Evolutionary conservation across 2,113 vertebrate genomes (phyloP).

Genomic region (Eidolon helvum): DNA sequence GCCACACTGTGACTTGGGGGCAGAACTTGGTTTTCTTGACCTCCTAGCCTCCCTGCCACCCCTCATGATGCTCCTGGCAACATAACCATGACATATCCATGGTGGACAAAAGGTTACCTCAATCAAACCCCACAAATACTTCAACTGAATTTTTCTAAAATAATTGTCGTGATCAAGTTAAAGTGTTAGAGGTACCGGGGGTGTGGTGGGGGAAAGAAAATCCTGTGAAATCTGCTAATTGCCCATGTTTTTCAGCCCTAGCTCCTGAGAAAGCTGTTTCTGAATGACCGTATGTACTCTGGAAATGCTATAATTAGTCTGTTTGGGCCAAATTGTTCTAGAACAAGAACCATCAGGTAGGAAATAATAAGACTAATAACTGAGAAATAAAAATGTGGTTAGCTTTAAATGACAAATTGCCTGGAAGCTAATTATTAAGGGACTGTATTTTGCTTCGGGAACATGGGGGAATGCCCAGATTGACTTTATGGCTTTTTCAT

Average conservation of each 20-base stretch:
- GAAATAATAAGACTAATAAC: background rate
- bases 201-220: background rate
- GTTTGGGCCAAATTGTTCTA: conserved; percentile 37
- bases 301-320: conserved; percentile 49
- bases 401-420: background rate
- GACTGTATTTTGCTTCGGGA: background rate
- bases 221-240: conserved; percentile 52
- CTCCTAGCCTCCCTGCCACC: background rate
- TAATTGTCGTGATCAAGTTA: conserved; percentile 32
- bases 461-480: background rate
- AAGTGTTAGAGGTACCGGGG: background rate
- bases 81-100: background rate
- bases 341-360: conserved; percentile 30
- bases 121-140: background rate
- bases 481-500: background rate
- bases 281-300: background rate
- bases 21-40: background rate
- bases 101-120: background rate
- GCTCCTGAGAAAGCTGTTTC: conserved; percentile 45
- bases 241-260: conserved; percentile 34
- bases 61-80: background rate
- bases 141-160: conserved; percentile 38
- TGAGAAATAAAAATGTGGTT: background rate
- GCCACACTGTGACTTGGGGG: too few relatives aligned
- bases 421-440: conserved; percentile 25